phyloP scores from a whole-genome alignment of 1,140 invertebrate species.

The Mesaphorura yosii region DNA sequence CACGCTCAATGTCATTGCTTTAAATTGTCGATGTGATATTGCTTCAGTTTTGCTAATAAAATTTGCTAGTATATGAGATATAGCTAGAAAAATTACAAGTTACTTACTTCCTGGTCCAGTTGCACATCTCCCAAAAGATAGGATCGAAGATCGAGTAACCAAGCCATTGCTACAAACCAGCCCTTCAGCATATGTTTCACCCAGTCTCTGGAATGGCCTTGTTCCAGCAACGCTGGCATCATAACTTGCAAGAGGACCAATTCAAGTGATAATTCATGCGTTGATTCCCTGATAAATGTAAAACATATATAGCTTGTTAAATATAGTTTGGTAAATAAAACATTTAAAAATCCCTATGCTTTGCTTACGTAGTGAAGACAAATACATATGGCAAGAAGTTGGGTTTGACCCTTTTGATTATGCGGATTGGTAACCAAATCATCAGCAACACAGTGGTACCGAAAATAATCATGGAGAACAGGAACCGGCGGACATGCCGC shows the following conservation, averaged over 20 bases:
- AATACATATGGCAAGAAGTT: conserved; percentile 89
- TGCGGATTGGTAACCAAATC: conserved; percentile 85
- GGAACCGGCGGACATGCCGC: conserved; percentile 72
- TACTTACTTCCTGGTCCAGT: conserved; percentile 30
- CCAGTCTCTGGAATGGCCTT: conserved; percentile 87
- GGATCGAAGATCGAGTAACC: conserved; percentile 71
- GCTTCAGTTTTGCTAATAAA: background rate
- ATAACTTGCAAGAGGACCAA: conserved; percentile 82
- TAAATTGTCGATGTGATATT: too few relatives aligned
- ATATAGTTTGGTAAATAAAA: background rate
- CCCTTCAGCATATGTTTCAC: conserved; percentile 70
- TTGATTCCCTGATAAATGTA: conserved; percentile 51
- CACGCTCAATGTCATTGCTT: too few relatives aligned
- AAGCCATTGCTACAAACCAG: conserved; percentile 81
- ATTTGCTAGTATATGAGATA: background rate
- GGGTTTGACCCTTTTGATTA: conserved; percentile 70
- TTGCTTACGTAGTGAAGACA: conserved; percentile 46
- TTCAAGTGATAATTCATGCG: conserved; percentile 82
- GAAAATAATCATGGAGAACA: conserved; percentile 90
- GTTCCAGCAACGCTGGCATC: conserved; percentile 88
- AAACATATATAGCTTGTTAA: background rate
- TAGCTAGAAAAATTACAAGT: background rate
- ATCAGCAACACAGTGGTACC: conserved; percentile 89
- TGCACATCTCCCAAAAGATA: conserved; percentile 65
- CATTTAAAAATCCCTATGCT: background rate